These are phyloP conservation scores for Monarcha castaneiventris DNA, from an alignment of 2,113 vertebrate species.

Conservation along the genomic window DNA sequence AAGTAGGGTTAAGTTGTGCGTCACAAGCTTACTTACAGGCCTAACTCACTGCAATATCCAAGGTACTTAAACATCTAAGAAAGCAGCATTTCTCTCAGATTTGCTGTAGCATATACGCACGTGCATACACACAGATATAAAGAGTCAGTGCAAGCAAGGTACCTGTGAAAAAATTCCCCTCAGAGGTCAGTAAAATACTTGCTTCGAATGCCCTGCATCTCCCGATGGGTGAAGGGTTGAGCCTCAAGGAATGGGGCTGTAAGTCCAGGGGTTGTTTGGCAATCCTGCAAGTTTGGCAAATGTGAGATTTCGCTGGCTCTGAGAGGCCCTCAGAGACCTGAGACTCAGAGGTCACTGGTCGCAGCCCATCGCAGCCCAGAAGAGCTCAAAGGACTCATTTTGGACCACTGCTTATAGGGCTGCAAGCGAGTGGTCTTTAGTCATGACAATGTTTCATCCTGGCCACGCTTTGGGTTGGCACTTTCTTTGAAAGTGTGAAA, in stretches of 20 bases:
- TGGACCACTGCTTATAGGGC: too few relatives aligned
- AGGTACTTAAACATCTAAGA: background rate
- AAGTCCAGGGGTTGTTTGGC: rapidly evolving
- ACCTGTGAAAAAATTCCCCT: background rate
- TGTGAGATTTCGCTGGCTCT: background rate
- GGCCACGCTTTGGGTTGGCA: background rate
- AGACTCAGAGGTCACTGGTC: background rate
- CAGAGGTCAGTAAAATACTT: rapidly evolving
- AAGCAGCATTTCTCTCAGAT: background rate
- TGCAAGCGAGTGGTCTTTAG: background rate
- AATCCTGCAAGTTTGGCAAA: background rate
- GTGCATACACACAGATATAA: background rate
- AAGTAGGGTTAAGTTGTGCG: background rate
- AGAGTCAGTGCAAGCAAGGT: too few relatives aligned
- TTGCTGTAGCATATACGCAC: background rate
- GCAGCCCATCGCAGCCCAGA: too few relatives aligned
- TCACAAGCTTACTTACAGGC: background rate
- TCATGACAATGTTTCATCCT: background rate
- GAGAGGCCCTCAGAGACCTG: too few relatives aligned
- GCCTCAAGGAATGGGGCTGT: rapidly evolving
- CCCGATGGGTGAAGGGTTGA: too few relatives aligned
- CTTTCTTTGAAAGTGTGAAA: background rate
- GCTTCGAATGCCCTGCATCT: rapidly evolving
- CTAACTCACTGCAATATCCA: background rate
- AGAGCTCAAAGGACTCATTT: background rate